Base-by-base conservation (phyloP, 2,888 invertebrate species). In the Brachyptera putata region DNA sequence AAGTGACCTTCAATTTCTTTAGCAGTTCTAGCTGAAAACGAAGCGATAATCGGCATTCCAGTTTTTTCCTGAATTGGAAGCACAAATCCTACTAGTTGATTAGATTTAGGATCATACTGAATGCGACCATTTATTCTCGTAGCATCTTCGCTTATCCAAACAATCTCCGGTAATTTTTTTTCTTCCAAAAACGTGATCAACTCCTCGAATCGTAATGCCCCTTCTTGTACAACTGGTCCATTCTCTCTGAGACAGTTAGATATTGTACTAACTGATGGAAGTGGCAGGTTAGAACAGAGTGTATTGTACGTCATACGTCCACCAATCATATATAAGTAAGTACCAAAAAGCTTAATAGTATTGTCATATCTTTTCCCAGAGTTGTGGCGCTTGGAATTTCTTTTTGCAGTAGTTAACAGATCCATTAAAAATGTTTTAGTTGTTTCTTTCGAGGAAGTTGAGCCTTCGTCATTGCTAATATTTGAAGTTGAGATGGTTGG, bases 71-170 rank as follows among this genome's bases (percentile, higher is more conserved):
- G 25, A 2, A 57, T 43, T n/a, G 56, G 18, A 13, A 22, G 46
- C 7, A 49, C 43, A 46, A 57, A 57, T 7, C 57, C 43, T 50
- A 57, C 46, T 16, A 57, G 21, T 14, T 50, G 57, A 25, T 57
- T 57, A 5, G 9, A 16, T 13, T 13, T 46, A n/a, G 14, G 7
- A 34, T 34, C 34, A 11, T 34, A 34, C 11, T 34, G 34, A 34
- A 34, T 34, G 9, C 34, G 34, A 11, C 57, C 57, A n/a, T 24
- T 57, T 3, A 57, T 25, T 16, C 57, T 13, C 3, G 57, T 57
- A 2, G 48, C 57, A 57, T 57, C 57, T n/a, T 57, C 57, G 37
- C 57, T 57, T 2, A 56, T 18, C n/a, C 57, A 49, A 4, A 57
- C 25, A 2, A 2, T 4, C 25, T 48, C 16, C n/a, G 46, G 14